Percentiles rank a stretch among this genome's conserved stretches.
These are phyloP conservation scores for Drepana falcataria DNA, from an alignment of 2,888 invertebrate species.

Conservation along the genomic window DNA sequence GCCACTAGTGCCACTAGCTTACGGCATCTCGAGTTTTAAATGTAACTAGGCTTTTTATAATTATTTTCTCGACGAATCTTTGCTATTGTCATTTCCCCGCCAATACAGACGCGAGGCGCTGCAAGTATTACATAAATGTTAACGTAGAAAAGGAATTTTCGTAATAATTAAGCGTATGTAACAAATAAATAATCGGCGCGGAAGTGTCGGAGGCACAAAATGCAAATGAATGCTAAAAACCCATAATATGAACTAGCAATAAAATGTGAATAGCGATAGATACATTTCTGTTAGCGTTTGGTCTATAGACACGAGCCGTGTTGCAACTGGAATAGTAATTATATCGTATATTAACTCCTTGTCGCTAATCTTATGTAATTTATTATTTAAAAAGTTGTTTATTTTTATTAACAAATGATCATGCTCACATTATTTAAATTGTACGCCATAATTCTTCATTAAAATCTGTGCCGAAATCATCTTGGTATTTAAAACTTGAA, in stretches of 20 bases:
- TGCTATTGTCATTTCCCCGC: no score
- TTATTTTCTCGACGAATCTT: no score
- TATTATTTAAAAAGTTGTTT: neutral
- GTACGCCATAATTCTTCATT: no score
- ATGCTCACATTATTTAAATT: no score
- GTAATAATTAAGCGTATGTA: constrained; percentile 1
- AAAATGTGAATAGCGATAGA: neutral
- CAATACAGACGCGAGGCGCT: no score
- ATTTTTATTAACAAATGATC: neutral
- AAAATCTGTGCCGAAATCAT: no score
- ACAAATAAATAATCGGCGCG: neutral
- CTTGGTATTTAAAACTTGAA: no score
- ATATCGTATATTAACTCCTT: neutral
- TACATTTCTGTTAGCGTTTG: neutral
- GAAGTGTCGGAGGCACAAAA: neutral
- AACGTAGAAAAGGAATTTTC: neutral
- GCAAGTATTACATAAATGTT: neutral
- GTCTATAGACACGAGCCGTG: neutral
- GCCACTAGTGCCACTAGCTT: no score
- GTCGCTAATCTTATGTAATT: neutral
- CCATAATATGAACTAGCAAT: neutral
- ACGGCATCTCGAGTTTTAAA: no score
- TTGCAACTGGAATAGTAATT: neutral
- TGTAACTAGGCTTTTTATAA: no score
- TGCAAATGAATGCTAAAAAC: constrained; percentile 1